Evolutionary conservation across 2,888 invertebrate species (phyloP), one percentile per base, ranked within the genome.

Genomic region (Lasioglossum calceatum): DNA sequence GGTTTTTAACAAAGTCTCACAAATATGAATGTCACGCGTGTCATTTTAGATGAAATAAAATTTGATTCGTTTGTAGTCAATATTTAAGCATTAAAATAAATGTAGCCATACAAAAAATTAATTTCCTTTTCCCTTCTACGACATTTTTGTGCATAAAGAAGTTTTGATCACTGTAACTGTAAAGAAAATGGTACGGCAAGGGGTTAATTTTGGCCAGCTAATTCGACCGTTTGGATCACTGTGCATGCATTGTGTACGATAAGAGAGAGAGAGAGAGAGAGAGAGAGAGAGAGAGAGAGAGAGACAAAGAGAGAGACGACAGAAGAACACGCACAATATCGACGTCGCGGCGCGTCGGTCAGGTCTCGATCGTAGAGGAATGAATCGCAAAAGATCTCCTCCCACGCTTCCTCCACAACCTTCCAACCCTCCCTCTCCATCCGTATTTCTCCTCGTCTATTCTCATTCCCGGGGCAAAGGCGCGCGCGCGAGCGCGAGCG

Each of bases 391-490:
- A 58, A 27, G 75, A 77, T 77, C 77, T 76, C 47, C 84, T 64
- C 79, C 82, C 23, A 79, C 86, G 78, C 84, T 61, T 80, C 79
- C 74, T 77, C 81, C 82, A 78, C 85, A 72, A 82, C 82, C 84
- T 84, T 86, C 84, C 82, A 80, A 85, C 78, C 86, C 72, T 80
- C 83, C 64, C 64, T 19, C 74, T 67, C 16, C 5, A 14, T 39
- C 12, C 47, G 50, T 64, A 50, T 47, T 42, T 71, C 79, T 39
- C 39, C 76, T 81, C 85, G 88, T 90, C 92, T 92, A 93, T 93
- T 91, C 91, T 86, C 88, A 89, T 89, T 88, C 87, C 85, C 88
- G 83, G 84, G 32, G 64, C 36, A 32, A 36, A 27, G 16, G 36
- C 32, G 36, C 14, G 32, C 32, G 12, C 61, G 64, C 64, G 64